Evolutionary conservation across 2,797 vertebrate species (phyloP), one percentile per base, ranked within the genome.

Genomic region (Anolis apletophallus): DNA sequence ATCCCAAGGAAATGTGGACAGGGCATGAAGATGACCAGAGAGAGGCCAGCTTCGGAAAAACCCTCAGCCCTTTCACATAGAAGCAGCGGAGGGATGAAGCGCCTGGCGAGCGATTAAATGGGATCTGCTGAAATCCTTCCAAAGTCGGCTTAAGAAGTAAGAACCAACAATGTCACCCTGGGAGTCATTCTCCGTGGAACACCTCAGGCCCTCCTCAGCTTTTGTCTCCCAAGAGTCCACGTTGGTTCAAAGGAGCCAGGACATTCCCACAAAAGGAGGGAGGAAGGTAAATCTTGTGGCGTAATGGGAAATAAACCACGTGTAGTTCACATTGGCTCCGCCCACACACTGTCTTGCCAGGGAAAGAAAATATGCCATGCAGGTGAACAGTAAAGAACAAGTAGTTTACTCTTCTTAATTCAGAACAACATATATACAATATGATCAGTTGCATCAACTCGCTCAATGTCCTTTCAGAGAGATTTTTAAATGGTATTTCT

Each of bases 81-180:
- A 84, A 90, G 88, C 26, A 1, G 80, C 50, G n/a, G 61, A 81
- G 87, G 90, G 91, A 84, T 89, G 91, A 93, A 92, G 90, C 90
- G 92, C 92, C 87, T 91, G 84, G 80, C 21, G 40, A 61, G 94
- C 84, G 93, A 94, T 95, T 96, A 95, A 95, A 93, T 77, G 87
- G 93, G 94, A 95, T 96, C 93, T 92, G 73, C 89, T 93, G 90
- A 94, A 96, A 95, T 96, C 95, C 94, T 93, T 93, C 93, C 94
- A 94, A 96, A 95, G 94, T 91, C 89, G 95, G 95, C 93, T 96
- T 96, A 96, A 92, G 94, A 91, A 89, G 94, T 95, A 95, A 95
- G 94, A 94, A 90, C 92, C 92, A 92, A 85, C 94, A 96, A 96
- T 96, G 95, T 95, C 95, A 96, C 80, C 36, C 82, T 90, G 92